Evolutionary conservation across 2,113 vertebrate genomes (phyloP), one percentile per base, ranked within the genome.

Genomic region (Meriones unguiculatus): DNA sequence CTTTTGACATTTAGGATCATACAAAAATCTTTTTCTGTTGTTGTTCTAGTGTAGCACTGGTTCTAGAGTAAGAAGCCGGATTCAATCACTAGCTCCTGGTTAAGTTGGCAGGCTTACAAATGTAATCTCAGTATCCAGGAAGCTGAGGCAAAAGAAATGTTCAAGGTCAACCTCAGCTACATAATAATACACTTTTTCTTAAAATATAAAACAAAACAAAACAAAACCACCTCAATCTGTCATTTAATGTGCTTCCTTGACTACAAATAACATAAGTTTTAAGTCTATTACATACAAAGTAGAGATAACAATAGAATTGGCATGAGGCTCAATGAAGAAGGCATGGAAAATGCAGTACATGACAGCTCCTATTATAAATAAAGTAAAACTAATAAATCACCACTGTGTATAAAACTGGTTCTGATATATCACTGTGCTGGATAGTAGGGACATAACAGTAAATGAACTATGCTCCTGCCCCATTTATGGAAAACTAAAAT

Each of bases 11-110:
- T 90, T 32, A 73, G 24, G 93, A 90, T 35, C 46, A 73, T 62
- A 82, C 22, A 89, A 94, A 91, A 91, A 89, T 82, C 69, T 76
- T 78, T 90, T 91, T 87, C 81, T 91, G 90, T 4, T 85, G 46
- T 46, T 46, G 46, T 46, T 46, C 4, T 46, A 46, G 46, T 46
- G 52, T 41, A 95, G 18, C n/a, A 80, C 52, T 77, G 30, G 38
- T 35, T 70, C 64, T 65, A 52, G 50, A 62, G 6, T 89, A 22
- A 95, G 59, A 90, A 94, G 28, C 25, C 67, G 30, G 15, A 92
- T 76, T 87, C 69, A 91, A 93, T 80, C 75, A n/a, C 69, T 10
- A 81, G 12, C 0, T 86, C 41, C 38, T 90, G 50, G 20, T 35
- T 25, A 38, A 59, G 12, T 46, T 7, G 32, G 20, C 73, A n/a